Evolutionary conservation across 2,797 vertebrate genomes (phyloP), one percentile per base, ranked within the genome.

Genomic region (Lutjanus campechanus): DNA sequence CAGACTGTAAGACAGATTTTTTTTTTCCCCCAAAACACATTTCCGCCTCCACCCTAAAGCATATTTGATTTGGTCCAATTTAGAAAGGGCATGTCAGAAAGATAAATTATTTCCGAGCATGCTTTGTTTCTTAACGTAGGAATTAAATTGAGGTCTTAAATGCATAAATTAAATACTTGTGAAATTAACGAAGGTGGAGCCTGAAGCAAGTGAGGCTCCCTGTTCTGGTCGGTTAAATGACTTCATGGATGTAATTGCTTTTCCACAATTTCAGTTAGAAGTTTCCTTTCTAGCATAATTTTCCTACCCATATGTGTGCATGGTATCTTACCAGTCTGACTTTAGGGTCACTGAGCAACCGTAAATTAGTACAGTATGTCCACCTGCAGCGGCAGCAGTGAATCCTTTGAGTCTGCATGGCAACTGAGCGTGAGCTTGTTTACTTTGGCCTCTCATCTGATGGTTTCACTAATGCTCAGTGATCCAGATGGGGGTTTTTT

Each of bases 401-500:
- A 71, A 15, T 55, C 53, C 40, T 70, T 40, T 41, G 19, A 67
- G 69, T 76, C 61, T 62, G 63, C 67, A 73, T 53, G 51, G 65
- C 50, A 76, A 51, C 76, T 25, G 53, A 85, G 66, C 65, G 9
- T 29, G 59, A 25, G 65, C 40, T 53, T 73, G 44, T 78, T 84
- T 85, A 59, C 79, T 80, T 58, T 77, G 75, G 73, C 73, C 65
- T 76, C 81, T 87, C 29, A 70, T 85, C 73, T 72, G 68, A 87
- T 79, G 75, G 69, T 82, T 49, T 50, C 47, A 72, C 81, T 56
- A 88, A 63, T 46, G 70, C 87, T 84, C 85, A 66, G 51, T 76
- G 75, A 87, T 90, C 79, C 88, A 82, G 66, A 77, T 80, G 77
- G 63, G 64, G 77, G 87, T 46, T 13, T 70, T 83, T 86, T 73